Conservation (phyloP, 2,797 vertebrate species). For the Notolabrus celidotus region DNA sequence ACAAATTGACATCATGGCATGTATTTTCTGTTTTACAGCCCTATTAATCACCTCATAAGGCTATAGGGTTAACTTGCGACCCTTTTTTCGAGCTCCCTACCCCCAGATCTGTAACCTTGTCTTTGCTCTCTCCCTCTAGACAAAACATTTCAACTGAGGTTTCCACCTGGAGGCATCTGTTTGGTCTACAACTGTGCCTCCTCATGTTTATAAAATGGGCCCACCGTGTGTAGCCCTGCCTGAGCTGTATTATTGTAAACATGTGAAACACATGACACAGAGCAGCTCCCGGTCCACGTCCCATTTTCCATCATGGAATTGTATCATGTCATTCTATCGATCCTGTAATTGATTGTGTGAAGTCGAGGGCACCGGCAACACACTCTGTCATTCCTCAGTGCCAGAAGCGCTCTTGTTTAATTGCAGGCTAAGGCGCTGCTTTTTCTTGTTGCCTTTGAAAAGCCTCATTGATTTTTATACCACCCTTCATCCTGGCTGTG, state of each 20-base stretch:
- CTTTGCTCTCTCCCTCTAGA: slow-evolving; percentile 5
- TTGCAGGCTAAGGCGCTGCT: slow-evolving; percentile 77
- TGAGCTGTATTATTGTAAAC: slow-evolving; percentile 66
- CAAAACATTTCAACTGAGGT: slow-evolving; percentile 45
- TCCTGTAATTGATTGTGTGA: slow-evolving; percentile 79
- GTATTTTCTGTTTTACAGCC: not conserved
- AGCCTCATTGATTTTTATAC: slow-evolving; percentile 84
- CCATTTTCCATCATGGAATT: slow-evolving; percentile 73
- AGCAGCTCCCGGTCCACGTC: slow-evolving; percentile 43
- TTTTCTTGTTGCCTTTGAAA: slow-evolving; percentile 84
- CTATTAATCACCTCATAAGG: not conserved
- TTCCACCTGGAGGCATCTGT: slow-evolving; percentile 54
- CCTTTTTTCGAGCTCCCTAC: not conserved
- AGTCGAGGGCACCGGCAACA: slow-evolving; percentile 76
- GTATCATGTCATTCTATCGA: slow-evolving; percentile 81
- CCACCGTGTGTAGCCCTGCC: slow-evolving; percentile 41
- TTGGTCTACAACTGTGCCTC: slow-evolving; percentile 45
- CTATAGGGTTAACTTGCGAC: not conserved
- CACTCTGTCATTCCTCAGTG: slow-evolving; percentile 72
- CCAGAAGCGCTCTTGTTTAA: slow-evolving; percentile 79
- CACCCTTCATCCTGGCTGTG: slow-evolving; percentile 75
- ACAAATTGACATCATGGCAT: not conserved
- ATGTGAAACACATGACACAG: slow-evolving; percentile 60
- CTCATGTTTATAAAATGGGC: slow-evolving; percentile 41
- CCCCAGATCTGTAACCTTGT: not conserved